Percentiles rank a stretch among this genome's conserved stretches.
Evolutionary conservation across 2,888 invertebrate genomes (phyloP).

Genomic region (Thalpophila matura): DNA sequence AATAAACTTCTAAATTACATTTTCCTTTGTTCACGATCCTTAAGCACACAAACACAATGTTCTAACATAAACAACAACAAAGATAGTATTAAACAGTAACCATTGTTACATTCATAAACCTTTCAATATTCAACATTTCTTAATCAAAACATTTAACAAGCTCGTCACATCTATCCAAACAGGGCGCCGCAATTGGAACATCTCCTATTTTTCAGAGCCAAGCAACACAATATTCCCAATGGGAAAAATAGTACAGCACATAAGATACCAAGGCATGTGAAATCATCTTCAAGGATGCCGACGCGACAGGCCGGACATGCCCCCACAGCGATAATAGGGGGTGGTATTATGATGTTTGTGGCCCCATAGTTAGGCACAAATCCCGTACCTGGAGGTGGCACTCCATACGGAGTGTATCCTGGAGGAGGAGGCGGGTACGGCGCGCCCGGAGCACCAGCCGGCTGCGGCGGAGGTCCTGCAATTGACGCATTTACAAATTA

Average conservation of each 20-base stretch:
- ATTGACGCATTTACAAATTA: slow-evolving; percentile 33
- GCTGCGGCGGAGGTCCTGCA: slow-evolving; percentile 59
- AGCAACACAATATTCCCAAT: slow-evolving; percentile 96
- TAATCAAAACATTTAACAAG: slow-evolving; percentile 63
- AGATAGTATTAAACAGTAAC: slow-evolving; percentile 49
- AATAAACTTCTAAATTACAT: not conserved
- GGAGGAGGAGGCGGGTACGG: slow-evolving; percentile 89
- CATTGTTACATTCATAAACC: slow-evolving; percentile 59
- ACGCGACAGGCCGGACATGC: slow-evolving; percentile 97
- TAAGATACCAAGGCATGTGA: slow-evolving; percentile 95
- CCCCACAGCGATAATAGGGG: slow-evolving; percentile 95
- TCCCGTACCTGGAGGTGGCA: slow-evolving; percentile 79
- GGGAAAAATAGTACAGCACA: slow-evolving; percentile 97
- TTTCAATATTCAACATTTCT: slow-evolving; percentile 64
- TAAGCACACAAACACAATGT: slow-evolving; percentile 3
- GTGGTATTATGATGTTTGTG: slow-evolving; percentile 92
- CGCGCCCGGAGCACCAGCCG: slow-evolving; percentile 65
- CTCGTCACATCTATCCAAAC: slow-evolving; percentile 90
- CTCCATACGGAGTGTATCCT: slow-evolving; percentile 89
- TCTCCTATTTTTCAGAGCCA: slow-evolving; percentile 95
- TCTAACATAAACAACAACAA: slow-evolving; percentile 51
- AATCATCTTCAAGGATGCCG: slow-evolving; percentile 96
- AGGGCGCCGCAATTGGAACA: slow-evolving; percentile 97
- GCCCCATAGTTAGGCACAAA: slow-evolving; percentile 92
- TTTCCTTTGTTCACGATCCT: not conserved